phyloP scores from a whole-genome alignment of 2,797 vertebrate species.

The Acanthurus tractus region DNA sequence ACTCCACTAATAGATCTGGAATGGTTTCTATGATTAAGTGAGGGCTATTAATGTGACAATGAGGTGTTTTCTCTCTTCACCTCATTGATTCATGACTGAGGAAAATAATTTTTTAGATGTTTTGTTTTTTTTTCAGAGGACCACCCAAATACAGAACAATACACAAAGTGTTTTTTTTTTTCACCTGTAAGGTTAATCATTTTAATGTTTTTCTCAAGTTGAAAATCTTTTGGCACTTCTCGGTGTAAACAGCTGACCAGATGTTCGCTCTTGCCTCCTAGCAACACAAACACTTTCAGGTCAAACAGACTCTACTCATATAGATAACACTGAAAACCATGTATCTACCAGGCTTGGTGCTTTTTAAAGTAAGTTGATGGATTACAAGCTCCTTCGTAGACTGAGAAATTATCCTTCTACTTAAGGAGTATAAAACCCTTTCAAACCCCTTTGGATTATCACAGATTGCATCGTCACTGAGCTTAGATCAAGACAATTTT shows the following conservation, averaged over 20 bases:
- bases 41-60: neutral
- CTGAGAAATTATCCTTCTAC: conserved; percentile 38
- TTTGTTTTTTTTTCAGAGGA: too few species aligned
- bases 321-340: conserved; percentile 11
- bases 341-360: conserved; percentile 16
- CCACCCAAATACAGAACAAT: conserved; percentile 5
- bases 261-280: conserved; percentile 52
- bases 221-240: conserved; percentile 32
- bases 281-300: conserved; percentile 54
- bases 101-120: neutral
- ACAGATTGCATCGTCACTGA: conserved; percentile 26
- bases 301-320: conserved; percentile 38
- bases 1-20: neutral
- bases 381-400: conserved; percentile 49
- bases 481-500: conserved; percentile 16
- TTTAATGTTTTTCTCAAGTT: conserved; percentile 41
- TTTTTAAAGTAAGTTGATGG: conserved; percentile 38
- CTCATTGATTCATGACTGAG: neutral
- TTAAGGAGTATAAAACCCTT: conserved; percentile 36
- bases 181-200: neutral
- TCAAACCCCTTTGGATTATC: conserved; percentile 44
- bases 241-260: conserved; percentile 61
- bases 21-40: neutral
- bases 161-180: conserved; percentile 7
- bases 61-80: neutral